phyloP scores from a whole-genome alignment of 2,113 vertebrate species.

The Chelonoidis abingdonii region DNA sequence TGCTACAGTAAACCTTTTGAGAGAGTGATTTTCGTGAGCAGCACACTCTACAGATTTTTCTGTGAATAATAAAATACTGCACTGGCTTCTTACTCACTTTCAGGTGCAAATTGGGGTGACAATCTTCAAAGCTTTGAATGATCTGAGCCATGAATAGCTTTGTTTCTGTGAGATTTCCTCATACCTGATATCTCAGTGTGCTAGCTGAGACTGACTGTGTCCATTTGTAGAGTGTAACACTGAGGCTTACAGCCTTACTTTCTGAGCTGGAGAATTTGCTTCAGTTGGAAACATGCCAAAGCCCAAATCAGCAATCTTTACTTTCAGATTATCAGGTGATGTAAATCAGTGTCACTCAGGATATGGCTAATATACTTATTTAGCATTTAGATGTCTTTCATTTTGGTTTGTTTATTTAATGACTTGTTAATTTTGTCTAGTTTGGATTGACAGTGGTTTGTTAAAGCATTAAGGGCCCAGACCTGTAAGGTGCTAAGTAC shows the following conservation, averaged over 20 bases:
- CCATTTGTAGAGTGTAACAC: not conserved
- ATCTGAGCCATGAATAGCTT: not conserved
- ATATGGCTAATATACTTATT: not conserved
- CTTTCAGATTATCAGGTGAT: not conserved
- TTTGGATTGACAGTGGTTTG: not conserved
- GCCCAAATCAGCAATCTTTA: not conserved
- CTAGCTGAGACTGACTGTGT: not conserved
- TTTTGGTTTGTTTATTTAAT: not conserved
- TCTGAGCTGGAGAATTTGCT: not conserved
- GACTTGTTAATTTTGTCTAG: not conserved
- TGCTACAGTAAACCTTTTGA: not conserved
- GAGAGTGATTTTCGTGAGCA: constrained; percentile 3
- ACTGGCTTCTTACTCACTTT: not conserved
- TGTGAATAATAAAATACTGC: not conserved
- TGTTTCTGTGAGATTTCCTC: not conserved
- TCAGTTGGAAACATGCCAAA: not conserved
- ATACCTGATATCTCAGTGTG: not conserved
- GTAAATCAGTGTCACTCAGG: not conserved
- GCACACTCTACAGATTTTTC: not conserved
- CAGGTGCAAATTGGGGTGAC: not conserved
- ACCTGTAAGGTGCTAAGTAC: not conserved
- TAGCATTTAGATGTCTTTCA: not conserved
- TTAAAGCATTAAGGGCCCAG: not conserved
- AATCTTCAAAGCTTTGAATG: not conserved
- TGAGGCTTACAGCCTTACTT: not conserved